Evolutionary conservation across 37 sponge, comb jelly and placozoan genomes (phyloP).

Genomic region (Haliclona indistincta): DNA sequence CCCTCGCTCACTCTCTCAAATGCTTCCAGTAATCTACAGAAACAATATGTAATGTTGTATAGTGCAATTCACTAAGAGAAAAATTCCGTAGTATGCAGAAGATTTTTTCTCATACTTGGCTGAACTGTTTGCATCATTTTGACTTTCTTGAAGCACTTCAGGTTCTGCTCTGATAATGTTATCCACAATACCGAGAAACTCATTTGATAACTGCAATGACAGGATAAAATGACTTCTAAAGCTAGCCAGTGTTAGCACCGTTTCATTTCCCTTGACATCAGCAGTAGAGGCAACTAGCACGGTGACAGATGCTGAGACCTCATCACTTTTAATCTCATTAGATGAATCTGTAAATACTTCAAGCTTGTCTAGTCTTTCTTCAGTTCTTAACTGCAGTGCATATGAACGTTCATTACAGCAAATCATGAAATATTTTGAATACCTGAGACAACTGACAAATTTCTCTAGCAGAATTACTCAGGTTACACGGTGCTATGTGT

Average conservation of each 20-base stretch:
- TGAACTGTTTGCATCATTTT: constrained; percentile 16
- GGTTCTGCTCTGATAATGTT: constrained; percentile 25
- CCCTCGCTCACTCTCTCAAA: constrained; percentile 3
- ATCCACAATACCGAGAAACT: constrained; percentile 21
- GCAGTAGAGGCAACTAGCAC: background rate
- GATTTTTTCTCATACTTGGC: constrained; percentile 30
- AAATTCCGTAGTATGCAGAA: background rate
- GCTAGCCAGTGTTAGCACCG: constrained; percentile 8
- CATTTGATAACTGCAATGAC: constrained; percentile 28
- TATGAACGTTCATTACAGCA: too few relatives aligned
- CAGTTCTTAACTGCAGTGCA: background rate
- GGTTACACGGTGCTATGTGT: constrained; percentile 20
- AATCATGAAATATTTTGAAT: too few relatives aligned
- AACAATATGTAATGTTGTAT: too few relatives aligned
- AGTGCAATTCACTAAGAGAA: background rate
- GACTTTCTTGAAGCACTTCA: constrained; percentile 21
- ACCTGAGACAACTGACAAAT: constrained; percentile 43
- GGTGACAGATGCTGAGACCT: background rate
- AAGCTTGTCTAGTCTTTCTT: background rate
- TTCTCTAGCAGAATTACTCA: constrained; percentile 1
- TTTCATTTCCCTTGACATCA: background rate
- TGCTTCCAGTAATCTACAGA: constrained; percentile 18
- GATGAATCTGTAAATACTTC: background rate
- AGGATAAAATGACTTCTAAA: too few relatives aligned
- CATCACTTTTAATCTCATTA: background rate